Base-by-base conservation (phyloP, 2,797 vertebrate species). In the Poeciliopsis gracilis region DNA sequence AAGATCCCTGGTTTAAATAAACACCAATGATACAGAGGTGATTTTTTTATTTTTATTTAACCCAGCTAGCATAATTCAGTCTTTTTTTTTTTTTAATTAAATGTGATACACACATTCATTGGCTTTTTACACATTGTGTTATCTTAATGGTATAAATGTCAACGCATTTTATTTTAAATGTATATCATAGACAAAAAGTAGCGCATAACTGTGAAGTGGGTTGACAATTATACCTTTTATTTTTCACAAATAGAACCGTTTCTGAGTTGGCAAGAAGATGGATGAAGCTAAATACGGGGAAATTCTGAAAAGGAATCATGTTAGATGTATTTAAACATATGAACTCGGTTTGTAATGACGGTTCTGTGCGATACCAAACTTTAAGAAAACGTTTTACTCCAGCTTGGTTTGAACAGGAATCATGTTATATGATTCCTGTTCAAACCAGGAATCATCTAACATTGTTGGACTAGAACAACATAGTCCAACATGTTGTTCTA, bases 1-100 rank as follows among this genome's bases (percentile, higher is more conserved):
- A 76, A 71, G 72, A 79, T 84, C 43, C 63, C 69, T 78, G 61
- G 55, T 84, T 89, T 84, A 87, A 88, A 89, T 89, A 43, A 83
- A 81, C 74, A 78, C 28, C 1, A 0, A 33, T 82, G 45, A 61
- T 67, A 36, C 69, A 79, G 33, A 38, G 41, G 38, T 81, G 72
- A 82, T 83, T 88, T 78, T 84, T 45, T 78, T 77, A 46, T 53
- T 77, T 78, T 36, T 5, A n/a, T 36, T 36, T 36, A 46, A 87
- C 67, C 78, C 69, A 82, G 69, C 77, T 55, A 70, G 77, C 77
- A 86, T 85, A 83, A 81, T 85, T 67, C 10, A 33, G 80, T 69
- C 77, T 77, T 76, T 90, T 49, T 51, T 23, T 51, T 47, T 5
- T 47, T 86, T 79, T 33, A 81, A 81, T 82, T 73, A 57, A 78